These are phyloP conservation scores for Poecilia velifera DNA, from an alignment of 2,797 vertebrate species.

Conservation along the genomic window DNA sequence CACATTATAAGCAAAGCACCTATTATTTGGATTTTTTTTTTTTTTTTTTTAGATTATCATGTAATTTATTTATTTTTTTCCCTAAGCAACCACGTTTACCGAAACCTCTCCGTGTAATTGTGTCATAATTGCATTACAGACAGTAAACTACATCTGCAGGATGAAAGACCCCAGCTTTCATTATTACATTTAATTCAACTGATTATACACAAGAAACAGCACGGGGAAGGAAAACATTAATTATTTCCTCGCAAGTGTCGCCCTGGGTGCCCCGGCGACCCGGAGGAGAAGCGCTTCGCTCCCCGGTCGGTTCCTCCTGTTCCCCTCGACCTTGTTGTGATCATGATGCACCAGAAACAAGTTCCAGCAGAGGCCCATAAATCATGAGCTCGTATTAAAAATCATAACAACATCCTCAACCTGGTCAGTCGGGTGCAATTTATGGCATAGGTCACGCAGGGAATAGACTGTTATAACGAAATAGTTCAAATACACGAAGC, in stretches of 20 bases:
- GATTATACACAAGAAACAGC: background rate
- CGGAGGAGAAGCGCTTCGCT: slow-evolving; percentile 31
- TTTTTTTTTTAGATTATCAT: background rate
- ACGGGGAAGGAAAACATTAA: slow-evolving; percentile 16
- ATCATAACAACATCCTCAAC: slow-evolving; percentile 62
- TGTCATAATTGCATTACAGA: slow-evolving; percentile 36
- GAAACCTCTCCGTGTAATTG: background rate
- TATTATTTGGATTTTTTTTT: background rate
- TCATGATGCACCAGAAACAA: slow-evolving; percentile 52
- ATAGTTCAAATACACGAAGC: slow-evolving; percentile 52
- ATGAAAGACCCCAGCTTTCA: background rate
- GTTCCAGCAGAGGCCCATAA: slow-evolving; percentile 55
- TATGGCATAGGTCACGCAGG: slow-evolving; percentile 65
- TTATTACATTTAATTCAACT: background rate
- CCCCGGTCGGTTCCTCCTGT: slow-evolving; percentile 21
- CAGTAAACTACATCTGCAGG: slow-evolving; percentile 13
- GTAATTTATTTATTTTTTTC: background rate
- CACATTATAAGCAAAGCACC: background rate
- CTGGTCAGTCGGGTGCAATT: slow-evolving; percentile 63
- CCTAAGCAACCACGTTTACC: background rate
- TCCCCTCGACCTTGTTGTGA: slow-evolving; percentile 48
- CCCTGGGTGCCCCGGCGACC: slow-evolving; percentile 42
- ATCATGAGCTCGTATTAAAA: slow-evolving; percentile 69
- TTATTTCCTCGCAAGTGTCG: slow-evolving; percentile 7
- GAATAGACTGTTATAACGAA: slow-evolving; percentile 64